Percentiles rank a stretch among this genome's conserved stretches.
These are phyloP conservation scores for Vireo griseus DNA, from an alignment of 2,797 vertebrate species.

Conservation along the genomic window DNA sequence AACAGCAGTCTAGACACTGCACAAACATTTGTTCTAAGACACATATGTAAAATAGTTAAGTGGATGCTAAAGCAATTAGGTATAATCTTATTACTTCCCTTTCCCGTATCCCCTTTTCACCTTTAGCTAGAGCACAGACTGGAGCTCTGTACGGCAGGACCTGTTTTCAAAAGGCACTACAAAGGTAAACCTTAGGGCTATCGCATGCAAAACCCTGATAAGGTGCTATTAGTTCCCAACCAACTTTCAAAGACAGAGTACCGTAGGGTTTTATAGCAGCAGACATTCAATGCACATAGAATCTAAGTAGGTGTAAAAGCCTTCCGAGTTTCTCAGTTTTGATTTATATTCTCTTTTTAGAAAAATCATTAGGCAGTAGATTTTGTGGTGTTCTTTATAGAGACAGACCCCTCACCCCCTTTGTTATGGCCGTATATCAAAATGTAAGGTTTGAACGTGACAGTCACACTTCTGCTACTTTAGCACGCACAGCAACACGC, in stretches of 20 bases:
- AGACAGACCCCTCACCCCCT: conserved; percentile 29
- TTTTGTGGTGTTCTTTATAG: conserved; percentile 47
- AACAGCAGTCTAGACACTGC: conserved; percentile 45
- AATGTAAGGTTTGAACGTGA: conserved; percentile 26
- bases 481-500: neutral
- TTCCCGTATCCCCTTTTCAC: neutral
- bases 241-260: conserved; percentile 40
- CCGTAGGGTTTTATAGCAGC: neutral
- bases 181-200: conserved; percentile 58
- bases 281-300: neutral
- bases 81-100: conserved; percentile 25
- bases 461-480: conserved; percentile 39
- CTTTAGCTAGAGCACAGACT: neutral
- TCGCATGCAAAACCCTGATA: conserved; percentile 51
- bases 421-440: conserved; percentile 25
- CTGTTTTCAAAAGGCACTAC: conserved; percentile 21
- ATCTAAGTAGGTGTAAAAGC: conserved; percentile 34
- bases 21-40: conserved; percentile 57
- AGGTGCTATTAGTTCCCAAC: conserved; percentile 45
- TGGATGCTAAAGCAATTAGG: conserved; percentile 50
- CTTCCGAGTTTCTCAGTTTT: conserved; percentile 18
- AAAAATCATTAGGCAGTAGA: conserved; percentile 58
- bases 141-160: neutral
- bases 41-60: conserved; percentile 36
- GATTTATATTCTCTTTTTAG: conserved; percentile 34